phyloP scores from a whole-genome alignment of 2,888 invertebrate species.

The Colletes collaris region DNA sequence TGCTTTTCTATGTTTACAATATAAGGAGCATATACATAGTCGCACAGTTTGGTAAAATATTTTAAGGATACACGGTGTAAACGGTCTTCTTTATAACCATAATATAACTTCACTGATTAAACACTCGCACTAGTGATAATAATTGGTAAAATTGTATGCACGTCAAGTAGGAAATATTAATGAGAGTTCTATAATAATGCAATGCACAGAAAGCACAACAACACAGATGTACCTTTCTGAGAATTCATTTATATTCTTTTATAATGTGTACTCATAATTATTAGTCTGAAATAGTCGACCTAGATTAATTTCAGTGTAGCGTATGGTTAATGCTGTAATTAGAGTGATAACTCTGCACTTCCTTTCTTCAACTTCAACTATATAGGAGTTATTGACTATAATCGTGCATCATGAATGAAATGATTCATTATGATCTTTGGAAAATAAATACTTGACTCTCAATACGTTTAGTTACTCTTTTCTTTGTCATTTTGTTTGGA shows the following conservation, averaged over 20 bases:
- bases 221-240: slow-evolving; percentile 58
- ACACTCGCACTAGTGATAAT: not conserved
- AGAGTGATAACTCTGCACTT: slow-evolving; percentile 42
- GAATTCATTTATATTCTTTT: slow-evolving; percentile 72
- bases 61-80: not conserved
- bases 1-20: slow-evolving; percentile 4
- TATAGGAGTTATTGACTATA: slow-evolving; percentile 71
- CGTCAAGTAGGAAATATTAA: slow-evolving; percentile 4
- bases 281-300: slow-evolving; percentile 66
- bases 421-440: slow-evolving; percentile 34
- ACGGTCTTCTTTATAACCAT: not conserved
- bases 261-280: slow-evolving; percentile 70
- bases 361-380: slow-evolving; percentile 52
- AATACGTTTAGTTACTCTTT: slow-evolving; percentile 31
- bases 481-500: not conserved
- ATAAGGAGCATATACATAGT: slow-evolving; percentile 10
- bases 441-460: slow-evolving; percentile 51
- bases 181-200: slow-evolving; percentile 10
- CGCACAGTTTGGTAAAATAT: not conserved
- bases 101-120: not conserved
- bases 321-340: slow-evolving; percentile 51
- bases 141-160: slow-evolving; percentile 6
- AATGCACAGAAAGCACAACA: slow-evolving; percentile 5
- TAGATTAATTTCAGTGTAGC: slow-evolving; percentile 66
- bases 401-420: slow-evolving; percentile 65